Evolutionary conservation across 2,888 invertebrate species (phyloP), one percentile per base, ranked within the genome.

Genomic region (Tachina lurida): DNA sequence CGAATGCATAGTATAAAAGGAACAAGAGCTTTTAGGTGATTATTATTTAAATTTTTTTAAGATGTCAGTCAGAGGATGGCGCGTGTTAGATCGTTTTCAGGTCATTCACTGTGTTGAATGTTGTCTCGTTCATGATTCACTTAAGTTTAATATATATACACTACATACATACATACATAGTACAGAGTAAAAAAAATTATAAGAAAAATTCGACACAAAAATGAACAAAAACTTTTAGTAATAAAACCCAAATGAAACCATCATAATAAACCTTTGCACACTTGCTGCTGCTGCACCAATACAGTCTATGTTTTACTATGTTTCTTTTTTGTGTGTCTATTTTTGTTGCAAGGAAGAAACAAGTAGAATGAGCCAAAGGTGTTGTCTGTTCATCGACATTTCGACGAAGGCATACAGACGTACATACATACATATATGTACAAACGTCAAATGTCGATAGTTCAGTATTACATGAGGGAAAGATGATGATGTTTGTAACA

Each of bases 71-170:
- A 47, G 80, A 73, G 70, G 68, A 84, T 78, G 89, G 91, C 91
- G 90, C 91, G 90, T 90, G 88, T 90, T 90, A 90, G 90, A 91
- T 90, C 90, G 89, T 91, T 90, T 86, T 90, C 90, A 91, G 91
- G 91, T 91, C 91, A 91, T 91, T 91, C 91, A 91, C 91, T 90
- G 91, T 90, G 90, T 88, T 90, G 88, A 89, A 89, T 88, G 87
- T 88, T 90, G 91, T 90, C 91, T 91, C 90, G 90, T 88, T 89
- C 89, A 84, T 88, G 88, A 88, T 86, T 88, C 88, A 88, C 86
- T 87, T 86, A 88, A 87, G 84, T 87, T 58, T 65, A 65, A 47
- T 62, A 56, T 63, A 63, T 15, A 75, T 47, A 54, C n/a, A 19
- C 15, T 58, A 31, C 15, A 15, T 58, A 31, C 31, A 58, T 12